Evolutionary conservation across 2,113 vertebrate species (phyloP).

Genomic region (Gorsachius goisagi): DNA sequence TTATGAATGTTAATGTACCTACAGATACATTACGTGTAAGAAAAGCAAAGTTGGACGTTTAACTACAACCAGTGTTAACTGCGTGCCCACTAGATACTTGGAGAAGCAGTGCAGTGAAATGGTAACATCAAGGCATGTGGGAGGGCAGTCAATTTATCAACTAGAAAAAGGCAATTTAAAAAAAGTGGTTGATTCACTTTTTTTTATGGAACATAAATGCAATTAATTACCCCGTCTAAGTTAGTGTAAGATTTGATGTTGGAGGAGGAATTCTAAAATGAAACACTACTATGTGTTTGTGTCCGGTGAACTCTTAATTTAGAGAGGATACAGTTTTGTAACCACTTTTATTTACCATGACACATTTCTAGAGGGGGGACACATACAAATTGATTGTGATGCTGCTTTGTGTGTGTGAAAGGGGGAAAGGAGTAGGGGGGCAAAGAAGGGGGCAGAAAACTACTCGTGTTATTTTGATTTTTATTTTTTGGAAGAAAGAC

Average conservation of each 20-base stretch:
- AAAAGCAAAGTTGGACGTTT: background rate
- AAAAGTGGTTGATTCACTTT: background rate
- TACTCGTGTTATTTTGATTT: conserved; percentile 10
- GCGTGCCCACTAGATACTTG: background rate
- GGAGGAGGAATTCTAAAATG: background rate
- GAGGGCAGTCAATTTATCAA: background rate
- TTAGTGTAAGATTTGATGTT: background rate
- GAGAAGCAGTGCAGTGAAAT: background rate
- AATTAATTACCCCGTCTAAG: background rate
- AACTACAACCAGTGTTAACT: background rate
- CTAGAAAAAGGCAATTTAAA: background rate
- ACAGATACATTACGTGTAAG: conserved; percentile 1
- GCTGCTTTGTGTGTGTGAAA: background rate
- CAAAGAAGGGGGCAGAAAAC: conserved; percentile 39
- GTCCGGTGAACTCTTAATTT: background rate
- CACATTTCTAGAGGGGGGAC: background rate
- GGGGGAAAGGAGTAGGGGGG: background rate
- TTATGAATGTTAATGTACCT: conserved; percentile 60
- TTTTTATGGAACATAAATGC: background rate
- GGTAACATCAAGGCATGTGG: background rate
- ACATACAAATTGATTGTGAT: background rate
- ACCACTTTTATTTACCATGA: conserved; percentile 38
- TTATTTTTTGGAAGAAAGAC: conserved; percentile 30
- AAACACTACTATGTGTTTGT: background rate
- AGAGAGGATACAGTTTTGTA: conserved; percentile 26